These are phyloP conservation scores for Microcebus ravelobensis DNA, from an alignment of 2,113 vertebrate species.

Conservation along the genomic window DNA sequence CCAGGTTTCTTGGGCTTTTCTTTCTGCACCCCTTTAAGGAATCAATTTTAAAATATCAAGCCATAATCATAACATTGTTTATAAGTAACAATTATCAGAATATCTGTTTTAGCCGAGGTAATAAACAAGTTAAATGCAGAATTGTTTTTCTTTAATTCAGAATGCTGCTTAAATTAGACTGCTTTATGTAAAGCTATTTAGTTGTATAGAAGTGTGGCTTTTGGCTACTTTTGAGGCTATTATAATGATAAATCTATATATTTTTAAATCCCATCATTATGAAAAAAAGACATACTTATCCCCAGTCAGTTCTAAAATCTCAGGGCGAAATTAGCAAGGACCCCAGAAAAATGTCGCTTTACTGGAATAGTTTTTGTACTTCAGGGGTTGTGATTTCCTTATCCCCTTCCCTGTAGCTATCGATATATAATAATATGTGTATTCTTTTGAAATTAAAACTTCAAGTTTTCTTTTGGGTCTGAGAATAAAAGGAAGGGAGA, in stretches of 20 bases:
- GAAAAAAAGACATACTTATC: neutral
- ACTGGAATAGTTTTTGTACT: neutral
- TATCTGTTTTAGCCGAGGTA: neutral
- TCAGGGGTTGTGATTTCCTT: neutral
- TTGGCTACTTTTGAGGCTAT: neutral
- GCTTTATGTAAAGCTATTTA: neutral
- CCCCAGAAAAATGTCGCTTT: neutral
- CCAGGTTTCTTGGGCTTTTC: neutral
- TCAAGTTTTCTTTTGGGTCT: neutral
- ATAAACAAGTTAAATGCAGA: neutral
- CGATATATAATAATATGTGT: neutral
- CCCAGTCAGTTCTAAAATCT: neutral
- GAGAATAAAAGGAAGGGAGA: neutral
- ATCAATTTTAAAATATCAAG: neutral
- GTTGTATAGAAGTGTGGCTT: neutral
- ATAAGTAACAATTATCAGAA: neutral
- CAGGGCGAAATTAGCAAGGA: neutral
- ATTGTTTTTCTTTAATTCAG: neutral
- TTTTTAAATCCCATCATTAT: slow-evolving; percentile 17
- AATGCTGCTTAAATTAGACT: slow-evolving; percentile 6
- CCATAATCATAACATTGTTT: neutral
- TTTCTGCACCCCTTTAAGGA: slow-evolving; percentile 13
- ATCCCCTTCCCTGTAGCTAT: neutral
- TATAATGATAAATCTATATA: neutral
- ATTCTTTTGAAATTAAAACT: neutral